Base-by-base conservation (phyloP, 2,797 vertebrate species). In the Argentina silus region DNA sequence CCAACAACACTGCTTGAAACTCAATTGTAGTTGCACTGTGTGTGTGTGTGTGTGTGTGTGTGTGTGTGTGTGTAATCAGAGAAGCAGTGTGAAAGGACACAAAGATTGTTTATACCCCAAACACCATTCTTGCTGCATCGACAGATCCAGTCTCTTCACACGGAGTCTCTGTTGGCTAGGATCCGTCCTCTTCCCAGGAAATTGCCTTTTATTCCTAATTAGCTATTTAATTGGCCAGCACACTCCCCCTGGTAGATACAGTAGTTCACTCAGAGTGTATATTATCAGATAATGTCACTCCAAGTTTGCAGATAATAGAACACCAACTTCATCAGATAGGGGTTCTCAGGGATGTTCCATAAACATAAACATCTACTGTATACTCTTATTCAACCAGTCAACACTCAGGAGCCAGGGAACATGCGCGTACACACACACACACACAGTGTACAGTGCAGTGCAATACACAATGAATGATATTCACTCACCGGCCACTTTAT, bases 111-210 rank as follows among this genome's bases (percentile, higher is more conserved):
- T 43, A 71, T 69, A 70, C 27, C 61, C 50, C 67, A 44, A 77
- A 75, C 69, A 82, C 27, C 15, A 61, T 48, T 50, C 23, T 61
- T 43, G 73, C 63, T 60, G 72, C 62, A 50, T 44, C 59, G 72
- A 64, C 78, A 69, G 69, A 74, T 67, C 27, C n/a, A 53, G 50
- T 19, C 68, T 43, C 19, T 21, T 56, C 55, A 55, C 61, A 53
- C 51, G 7, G 15, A 63, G 68, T 12, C 55, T 57, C 17, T 23
- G 6, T 48, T 66, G 68, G 61, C 56, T 50, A 47, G 53, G 10
- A 11, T 59, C 74, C 68, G 60, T 12, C 8, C 36, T 66, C 43
- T 63, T 70, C 68, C 64, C n/a, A 57, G 53, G 68, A 66, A 76
- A 66, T 53, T 21, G 36, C 12, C 64, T 42, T 76, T 75, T 56